Evolutionary conservation across 2,797 vertebrate species (phyloP), one percentile per base, ranked within the genome.

Genomic region (Salarias fasciatus): DNA sequence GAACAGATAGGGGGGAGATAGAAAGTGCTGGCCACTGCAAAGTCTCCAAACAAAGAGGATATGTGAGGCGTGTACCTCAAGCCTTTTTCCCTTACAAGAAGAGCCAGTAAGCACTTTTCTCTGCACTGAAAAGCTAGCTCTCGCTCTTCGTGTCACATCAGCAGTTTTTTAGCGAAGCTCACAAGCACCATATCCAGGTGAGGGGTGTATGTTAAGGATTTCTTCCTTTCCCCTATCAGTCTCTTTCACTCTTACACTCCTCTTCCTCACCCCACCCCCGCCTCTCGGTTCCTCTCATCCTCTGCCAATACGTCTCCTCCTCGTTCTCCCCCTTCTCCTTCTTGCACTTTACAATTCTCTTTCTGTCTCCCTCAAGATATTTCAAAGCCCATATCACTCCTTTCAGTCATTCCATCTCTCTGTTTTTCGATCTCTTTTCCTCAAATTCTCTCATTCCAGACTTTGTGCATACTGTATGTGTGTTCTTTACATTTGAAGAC

Each of bases 61-160:
- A 88, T 90, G 87, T 90, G 89, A 87, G 87, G 89, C 87, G 80
- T 86, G 88, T 90, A 93, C 91, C 88, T 92, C 88, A 87, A 92
- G 91, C 91, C 88, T 86, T 92, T 90, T 88, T 86, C 88, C 88
- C 80, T 89, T 86, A 89, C 87, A 90, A 91, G 88, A 89, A 91
- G 87, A 89, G 86, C 89, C 90, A 90, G 91, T 93, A 94, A 94
- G 93, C 92, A 93, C 89, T 93, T 93, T 93, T 91, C 88, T 87
- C 85, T 69, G 71, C 80, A 70, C 89, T 90, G 88, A 91, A 91
- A 92, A 91, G 90, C 91, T 90, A 83, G 80, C 87, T 81, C 87
- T 84, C 72, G 82, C 79, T 83, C 85, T 86, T 88, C 83, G 53
- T 86, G 83, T 89, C 83, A 89, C 91, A 93, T 94, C 93, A 94